Base-by-base conservation (phyloP, 2,113 vertebrate genomes). In the Abramis brama region DNA sequence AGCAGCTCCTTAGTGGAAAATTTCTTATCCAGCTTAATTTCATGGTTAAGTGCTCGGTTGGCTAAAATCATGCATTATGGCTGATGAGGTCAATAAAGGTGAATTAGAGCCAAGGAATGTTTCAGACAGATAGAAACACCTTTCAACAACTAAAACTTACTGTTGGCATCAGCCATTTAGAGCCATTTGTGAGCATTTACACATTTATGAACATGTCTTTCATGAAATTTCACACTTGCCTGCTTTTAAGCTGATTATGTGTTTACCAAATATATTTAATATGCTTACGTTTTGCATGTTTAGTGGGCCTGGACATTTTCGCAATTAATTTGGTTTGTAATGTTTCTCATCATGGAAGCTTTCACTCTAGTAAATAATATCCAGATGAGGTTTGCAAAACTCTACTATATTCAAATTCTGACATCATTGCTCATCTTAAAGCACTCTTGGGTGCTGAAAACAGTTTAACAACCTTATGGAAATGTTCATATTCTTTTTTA, bases 11-110 rank as follows among this genome's bases (percentile, higher is more conserved):
- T 52, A 79, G 79, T 21, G 79, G 85, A 79, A 83, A 62, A 21
- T 83, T 50, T 39, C 55, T n/a, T 30, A 64, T 39, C 39, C 23
- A 36, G 80, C 71, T 85, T 75, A 78, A 78, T 62, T 68, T 50
- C 50, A 27, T 73, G 45, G 59, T 36, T 82, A 78, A 60, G 52
- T 21, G 23, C 33, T 62, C 64, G 30, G 27, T 78, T 79, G n/a
- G 27, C 71, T 83, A 83, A 85, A 57, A 15, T 25, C 55, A 19
- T 19, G 70, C 71, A 64, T 82, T 82, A 77, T 57, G 62, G 27
- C 73, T 73, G 36, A 88, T 64, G 55, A 66, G 76, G 64, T 57
- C 52, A 79, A 55, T 64, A 86, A 50, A 68, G 73, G 50, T 82
- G 50, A 55, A 74, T 82, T 78, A 59, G 23, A 64, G 50, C 60